These are phyloP conservation scores for Plemyria rubiginata DNA, from an alignment of 2,888 invertebrate genomes.

Conservation along the genomic window DNA sequence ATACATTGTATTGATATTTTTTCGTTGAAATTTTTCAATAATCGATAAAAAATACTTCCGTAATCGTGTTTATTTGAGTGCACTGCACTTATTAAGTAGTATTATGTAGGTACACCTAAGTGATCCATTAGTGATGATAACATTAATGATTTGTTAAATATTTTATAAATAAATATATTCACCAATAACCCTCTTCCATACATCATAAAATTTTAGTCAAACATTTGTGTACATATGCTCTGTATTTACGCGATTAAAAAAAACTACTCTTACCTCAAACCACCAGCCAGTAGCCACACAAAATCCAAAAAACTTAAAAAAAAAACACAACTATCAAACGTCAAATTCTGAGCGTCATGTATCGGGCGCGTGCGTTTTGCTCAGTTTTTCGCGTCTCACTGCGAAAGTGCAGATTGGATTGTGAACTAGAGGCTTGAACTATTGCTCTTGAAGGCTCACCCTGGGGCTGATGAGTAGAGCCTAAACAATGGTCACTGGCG, in stretches of 20 bases:
- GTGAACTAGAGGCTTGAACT: slow-evolving; percentile 33
- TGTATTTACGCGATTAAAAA: background rate
- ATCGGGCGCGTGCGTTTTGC: slow-evolving; percentile 35
- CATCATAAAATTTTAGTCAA: no score
- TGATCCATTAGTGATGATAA: no score
- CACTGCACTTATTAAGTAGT: background rate
- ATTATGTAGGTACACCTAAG: no score
- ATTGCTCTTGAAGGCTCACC: slow-evolving; percentile 34
- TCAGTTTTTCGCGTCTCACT: slow-evolving; percentile 38
- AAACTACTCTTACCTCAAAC: slow-evolving; percentile 29
- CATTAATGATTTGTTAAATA: no score
- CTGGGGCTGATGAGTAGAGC: slow-evolving; percentile 25
- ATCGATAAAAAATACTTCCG: slow-evolving; percentile 1
- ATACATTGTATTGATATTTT: no score
- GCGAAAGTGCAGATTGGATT: slow-evolving; percentile 28
- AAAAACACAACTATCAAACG: slow-evolving; percentile 32
- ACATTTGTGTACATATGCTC: no score
- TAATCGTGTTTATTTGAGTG: background rate
- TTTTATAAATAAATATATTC: no score
- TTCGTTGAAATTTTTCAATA: no score
- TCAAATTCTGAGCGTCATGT: slow-evolving; percentile 31
- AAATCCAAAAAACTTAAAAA: slow-evolving; percentile 26
- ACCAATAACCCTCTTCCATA: no score
- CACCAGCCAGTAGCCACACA: slow-evolving; percentile 7
- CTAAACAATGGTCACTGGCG: slow-evolving; percentile 11